These are phyloP conservation scores for Anser brachyrhynchus DNA, from an alignment of 2,113 vertebrate species.

Conservation along the genomic window DNA sequence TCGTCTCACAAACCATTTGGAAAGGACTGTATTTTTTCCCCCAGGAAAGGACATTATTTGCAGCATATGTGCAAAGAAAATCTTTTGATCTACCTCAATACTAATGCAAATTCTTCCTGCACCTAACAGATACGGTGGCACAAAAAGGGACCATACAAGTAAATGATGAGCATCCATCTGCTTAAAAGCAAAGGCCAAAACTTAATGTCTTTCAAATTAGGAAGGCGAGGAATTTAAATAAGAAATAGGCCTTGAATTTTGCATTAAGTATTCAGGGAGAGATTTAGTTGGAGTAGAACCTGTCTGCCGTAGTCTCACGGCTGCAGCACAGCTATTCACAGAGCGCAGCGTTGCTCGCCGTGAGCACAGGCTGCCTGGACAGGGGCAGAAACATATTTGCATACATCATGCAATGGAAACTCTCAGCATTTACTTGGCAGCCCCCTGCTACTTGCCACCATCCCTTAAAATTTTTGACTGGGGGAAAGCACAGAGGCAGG, in stretches of 20 bases:
- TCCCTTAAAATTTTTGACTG: neutral
- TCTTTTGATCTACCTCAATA: conserved; percentile 48
- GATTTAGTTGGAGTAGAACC: neutral
- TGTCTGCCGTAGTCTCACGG: neutral
- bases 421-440: rapidly evolving
- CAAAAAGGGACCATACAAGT: conserved; percentile 17
- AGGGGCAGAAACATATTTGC: neutral
- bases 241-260: neutral
- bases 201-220: neutral
- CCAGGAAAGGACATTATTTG: neutral
- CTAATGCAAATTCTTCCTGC: conserved; percentile 44
- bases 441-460: neutral
- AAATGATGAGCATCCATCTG: conserved; percentile 25
- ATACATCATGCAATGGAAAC: rapidly evolving
- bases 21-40: neutral
- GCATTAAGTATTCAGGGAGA: neutral
- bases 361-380: neutral
- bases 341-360: rapidly evolving
- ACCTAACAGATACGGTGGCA: neutral
- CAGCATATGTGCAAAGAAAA: neutral
- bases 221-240: neutral
- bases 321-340: neutral
- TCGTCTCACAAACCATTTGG: neutral
- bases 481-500: neutral
- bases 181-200: conserved; percentile 35